Conservation (phyloP, 2,888 invertebrate species). For the Labia minor region DNA sequence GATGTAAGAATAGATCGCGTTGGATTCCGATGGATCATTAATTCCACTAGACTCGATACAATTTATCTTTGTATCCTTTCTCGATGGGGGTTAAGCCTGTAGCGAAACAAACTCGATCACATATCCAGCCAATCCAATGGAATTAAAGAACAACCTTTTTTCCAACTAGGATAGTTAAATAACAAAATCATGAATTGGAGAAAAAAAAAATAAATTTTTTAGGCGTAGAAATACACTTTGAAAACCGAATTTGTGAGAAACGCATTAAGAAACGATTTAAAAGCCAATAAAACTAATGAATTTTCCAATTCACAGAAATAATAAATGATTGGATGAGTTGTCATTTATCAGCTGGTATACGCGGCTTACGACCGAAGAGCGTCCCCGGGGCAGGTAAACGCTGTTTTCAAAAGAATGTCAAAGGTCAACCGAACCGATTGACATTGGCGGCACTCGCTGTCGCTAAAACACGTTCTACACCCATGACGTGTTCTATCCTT, state of each 20-base stretch:
- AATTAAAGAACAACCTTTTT: conserved; percentile 2
- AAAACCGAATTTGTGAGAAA: conserved; percentile 1
- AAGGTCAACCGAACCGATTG: not conserved
- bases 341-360: not conserved
- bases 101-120: conserved; percentile 13
- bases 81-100: conserved; percentile 7
- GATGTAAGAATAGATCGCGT: not conserved
- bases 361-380: not conserved
- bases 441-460: too few species aligned
- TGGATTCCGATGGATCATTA: conserved; percentile 13
- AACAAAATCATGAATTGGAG: not conserved
- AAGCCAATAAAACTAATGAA: conserved; percentile 7
- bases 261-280: not conserved
- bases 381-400: not conserved
- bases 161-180: conserved; percentile 3
- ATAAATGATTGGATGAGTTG: conserved; percentile 1
- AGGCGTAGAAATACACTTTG: not conserved
- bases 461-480: too few species aligned
- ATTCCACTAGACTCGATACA: not conserved
- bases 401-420: not conserved
- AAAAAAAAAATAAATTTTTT: not conserved
- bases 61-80: conserved; percentile 13
- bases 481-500: too few species aligned
- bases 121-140: not conserved
- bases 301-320: conserved; percentile 6